Evolutionary conservation across 1,140 invertebrate genomes (phyloP).

Genomic region (Drosophila chauvacae): DNA sequence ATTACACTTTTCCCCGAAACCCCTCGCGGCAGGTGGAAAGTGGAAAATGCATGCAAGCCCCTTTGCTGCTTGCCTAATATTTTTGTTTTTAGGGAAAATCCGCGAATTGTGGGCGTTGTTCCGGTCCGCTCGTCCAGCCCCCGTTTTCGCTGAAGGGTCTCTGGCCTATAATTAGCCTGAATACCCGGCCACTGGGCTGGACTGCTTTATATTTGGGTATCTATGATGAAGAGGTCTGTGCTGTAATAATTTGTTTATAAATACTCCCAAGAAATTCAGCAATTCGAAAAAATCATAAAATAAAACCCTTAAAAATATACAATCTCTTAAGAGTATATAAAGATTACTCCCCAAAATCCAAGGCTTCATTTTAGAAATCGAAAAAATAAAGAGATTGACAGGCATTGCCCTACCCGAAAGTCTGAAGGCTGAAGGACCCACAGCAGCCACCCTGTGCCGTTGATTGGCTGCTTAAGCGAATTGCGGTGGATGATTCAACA

Average conservation of each 20-base stretch:
- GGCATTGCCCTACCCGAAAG: background rate
- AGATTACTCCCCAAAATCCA: background rate
- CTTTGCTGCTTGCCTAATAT: background rate
- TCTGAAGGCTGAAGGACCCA: background rate
- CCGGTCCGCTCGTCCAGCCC: slow-evolving; percentile 70
- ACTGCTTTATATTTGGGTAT: background rate
- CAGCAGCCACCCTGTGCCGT: slow-evolving; percentile 25
- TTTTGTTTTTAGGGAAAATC: slow-evolving; percentile 32
- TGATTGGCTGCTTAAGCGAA: slow-evolving; percentile 66
- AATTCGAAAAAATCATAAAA: background rate
- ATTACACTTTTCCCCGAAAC: slow-evolving; percentile 40
- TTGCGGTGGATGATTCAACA: slow-evolving; percentile 28
- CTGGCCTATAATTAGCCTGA: slow-evolving; percentile 16
- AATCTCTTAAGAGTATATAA: background rate
- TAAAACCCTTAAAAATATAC: background rate
- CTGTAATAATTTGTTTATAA: background rate
- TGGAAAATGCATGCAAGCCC: background rate
- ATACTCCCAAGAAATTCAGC: no score
- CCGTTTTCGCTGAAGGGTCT: slow-evolving; percentile 8
- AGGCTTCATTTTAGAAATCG: no score
- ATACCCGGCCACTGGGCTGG: background rate
- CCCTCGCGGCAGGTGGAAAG: background rate
- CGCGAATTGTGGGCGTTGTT: slow-evolving; percentile 70
- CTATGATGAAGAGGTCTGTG: background rate
- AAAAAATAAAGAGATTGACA: background rate